Evolutionary conservation across 2,797 vertebrate genomes (phyloP).

Genomic region (Girardinus metallicus): DNA sequence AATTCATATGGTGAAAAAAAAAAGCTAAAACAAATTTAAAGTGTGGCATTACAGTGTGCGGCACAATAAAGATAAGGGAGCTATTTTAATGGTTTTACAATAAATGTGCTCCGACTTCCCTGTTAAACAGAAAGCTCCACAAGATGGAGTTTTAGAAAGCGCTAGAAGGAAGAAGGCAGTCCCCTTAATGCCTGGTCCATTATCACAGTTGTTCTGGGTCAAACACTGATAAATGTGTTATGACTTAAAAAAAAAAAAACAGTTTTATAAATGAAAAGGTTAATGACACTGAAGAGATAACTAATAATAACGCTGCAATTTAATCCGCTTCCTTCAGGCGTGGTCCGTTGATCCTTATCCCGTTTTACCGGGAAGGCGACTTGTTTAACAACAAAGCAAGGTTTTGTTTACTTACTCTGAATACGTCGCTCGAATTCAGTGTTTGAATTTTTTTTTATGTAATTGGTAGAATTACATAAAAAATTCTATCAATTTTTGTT

Average conservation of each 20-base stretch:
- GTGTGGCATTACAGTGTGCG: not conserved
- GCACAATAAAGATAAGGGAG: not conserved
- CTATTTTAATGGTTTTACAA: not conserved
- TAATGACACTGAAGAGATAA: not conserved
- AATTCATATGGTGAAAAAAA: not conserved
- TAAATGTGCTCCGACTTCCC: not conserved
- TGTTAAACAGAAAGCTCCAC: not conserved
- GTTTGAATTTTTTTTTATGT: not conserved
- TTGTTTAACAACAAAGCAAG: not conserved
- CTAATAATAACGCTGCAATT: not conserved
- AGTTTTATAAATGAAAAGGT: not conserved
- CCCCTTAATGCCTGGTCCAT: conserved; percentile 6
- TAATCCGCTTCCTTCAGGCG: not conserved
- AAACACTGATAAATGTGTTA: conserved; percentile 5
- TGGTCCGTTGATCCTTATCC: not conserved
- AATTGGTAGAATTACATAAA: not conserved
- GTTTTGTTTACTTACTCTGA: too few relatives aligned
- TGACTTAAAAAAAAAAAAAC: not conserved
- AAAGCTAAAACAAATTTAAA: not conserved
- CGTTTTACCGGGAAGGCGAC: not conserved
- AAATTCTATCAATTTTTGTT: not conserved
- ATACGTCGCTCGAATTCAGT: not conserved
- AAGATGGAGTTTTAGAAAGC: not conserved
- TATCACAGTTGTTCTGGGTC: conserved; percentile 11
- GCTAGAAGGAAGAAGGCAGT: not conserved